Conservation (phyloP, 2,888 invertebrate species). For the Limnephilus rhombicus region DNA sequence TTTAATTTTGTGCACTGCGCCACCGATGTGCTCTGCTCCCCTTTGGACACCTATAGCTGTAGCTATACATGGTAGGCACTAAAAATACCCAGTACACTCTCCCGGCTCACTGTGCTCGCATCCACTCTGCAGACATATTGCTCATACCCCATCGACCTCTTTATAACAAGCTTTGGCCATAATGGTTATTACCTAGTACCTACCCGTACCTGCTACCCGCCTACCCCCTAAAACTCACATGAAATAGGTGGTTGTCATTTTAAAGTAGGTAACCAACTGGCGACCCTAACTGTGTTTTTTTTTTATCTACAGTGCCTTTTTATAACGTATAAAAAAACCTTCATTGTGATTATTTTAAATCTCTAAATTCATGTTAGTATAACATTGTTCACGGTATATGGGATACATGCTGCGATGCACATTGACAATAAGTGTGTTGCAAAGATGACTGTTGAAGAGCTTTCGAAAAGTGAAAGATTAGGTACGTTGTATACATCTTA, state of each 20-base stretch:
- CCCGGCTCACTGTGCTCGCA: not conserved
- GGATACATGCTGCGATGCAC: conserved; percentile 14
- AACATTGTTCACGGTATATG: conserved; percentile 17
- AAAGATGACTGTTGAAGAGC: not conserved
- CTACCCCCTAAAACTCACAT: conserved; percentile 45
- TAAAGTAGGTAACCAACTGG: conserved; percentile 16
- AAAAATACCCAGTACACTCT: not conserved
- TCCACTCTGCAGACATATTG: conserved; percentile 53
- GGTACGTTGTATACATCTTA: not conserved
- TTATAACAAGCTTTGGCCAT: conserved; percentile 64
- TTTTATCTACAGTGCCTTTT: conserved; percentile 37
- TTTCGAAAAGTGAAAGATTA: not conserved
- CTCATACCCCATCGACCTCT: conserved; percentile 54
- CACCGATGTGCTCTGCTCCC: not conserved
- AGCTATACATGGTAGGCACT: not conserved
- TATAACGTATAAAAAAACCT: conserved; percentile 17
- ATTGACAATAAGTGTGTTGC: not conserved
- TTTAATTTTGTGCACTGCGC: too few species aligned
- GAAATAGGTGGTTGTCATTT: conserved; percentile 63
- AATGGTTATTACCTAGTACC: conserved; percentile 63
- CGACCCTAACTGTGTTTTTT: conserved; percentile 14
- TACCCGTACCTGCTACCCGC: not conserved
- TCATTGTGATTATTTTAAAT: conserved; percentile 4
- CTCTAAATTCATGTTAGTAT: conserved; percentile 12
- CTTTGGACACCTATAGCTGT: not conserved